A percentile compares a stretch with the other conserved stretches of the same genome.
Conservation (phyloP, 2,797 vertebrate genomes). For the Rhincodon typus region DNA sequence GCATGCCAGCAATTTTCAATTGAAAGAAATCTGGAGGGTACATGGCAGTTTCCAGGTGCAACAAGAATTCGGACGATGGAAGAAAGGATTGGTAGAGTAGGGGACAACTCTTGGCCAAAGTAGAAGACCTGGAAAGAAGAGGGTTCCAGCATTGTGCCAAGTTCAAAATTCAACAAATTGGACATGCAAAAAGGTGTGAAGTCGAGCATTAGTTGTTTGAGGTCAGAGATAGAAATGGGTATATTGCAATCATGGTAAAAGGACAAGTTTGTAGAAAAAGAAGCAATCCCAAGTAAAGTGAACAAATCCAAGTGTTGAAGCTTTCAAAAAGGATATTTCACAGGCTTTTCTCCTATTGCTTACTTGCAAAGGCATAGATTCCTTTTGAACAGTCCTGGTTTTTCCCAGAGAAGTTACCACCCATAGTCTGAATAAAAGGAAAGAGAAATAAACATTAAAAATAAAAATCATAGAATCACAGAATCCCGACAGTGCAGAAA, state of each 20-base stretch:
- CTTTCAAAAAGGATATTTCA: neutral
- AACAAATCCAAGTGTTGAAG: neutral
- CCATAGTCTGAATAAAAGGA: conserved; percentile 77
- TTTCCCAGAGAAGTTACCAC: conserved; percentile 82
- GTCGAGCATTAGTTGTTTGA: neutral
- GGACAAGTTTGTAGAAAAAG: too few relatives aligned
- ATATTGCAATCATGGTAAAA: neutral
- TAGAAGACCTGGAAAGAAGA: too few relatives aligned
- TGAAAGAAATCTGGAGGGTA: too few relatives aligned
- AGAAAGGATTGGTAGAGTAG: too few relatives aligned
- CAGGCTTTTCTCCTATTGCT: conserved; percentile 45
- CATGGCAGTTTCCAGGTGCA: too few relatives aligned
- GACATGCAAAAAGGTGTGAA: neutral
- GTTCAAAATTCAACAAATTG: neutral
- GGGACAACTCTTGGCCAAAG: too few relatives aligned
- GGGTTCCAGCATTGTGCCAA: neutral
- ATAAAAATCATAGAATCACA: too few relatives aligned
- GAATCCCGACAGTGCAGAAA: too few relatives aligned
- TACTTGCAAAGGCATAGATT: conserved; percentile 88
- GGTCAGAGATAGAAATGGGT: neutral
- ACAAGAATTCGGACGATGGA: too few relatives aligned
- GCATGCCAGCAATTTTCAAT: too few relatives aligned
- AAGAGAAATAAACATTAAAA: conserved; percentile 25
- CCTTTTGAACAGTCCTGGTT: conserved; percentile 78
- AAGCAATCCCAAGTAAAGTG: too few relatives aligned